phyloP scores from a whole-genome alignment of 2,797 vertebrate genomes.

The Ctenopoma multispine region DNA sequence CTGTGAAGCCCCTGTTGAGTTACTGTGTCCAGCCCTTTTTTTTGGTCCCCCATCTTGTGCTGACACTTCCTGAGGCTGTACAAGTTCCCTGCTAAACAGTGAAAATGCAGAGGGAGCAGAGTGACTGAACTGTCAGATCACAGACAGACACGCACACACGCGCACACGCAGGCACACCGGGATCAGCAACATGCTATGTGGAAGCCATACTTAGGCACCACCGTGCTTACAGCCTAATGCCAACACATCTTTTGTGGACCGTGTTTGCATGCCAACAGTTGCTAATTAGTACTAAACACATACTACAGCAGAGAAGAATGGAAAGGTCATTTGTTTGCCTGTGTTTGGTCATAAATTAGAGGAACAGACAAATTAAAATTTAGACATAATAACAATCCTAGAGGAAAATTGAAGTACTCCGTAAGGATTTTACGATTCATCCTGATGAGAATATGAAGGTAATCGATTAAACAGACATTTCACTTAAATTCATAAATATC shows the following conservation, averaged over 20 bases:
- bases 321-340: not conserved
- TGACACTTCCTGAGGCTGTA: conserved; percentile 12
- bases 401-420: not conserved
- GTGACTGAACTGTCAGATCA: not conserved
- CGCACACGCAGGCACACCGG: too few relatives aligned
- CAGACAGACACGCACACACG: too few relatives aligned
- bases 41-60: not conserved
- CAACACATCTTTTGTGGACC: not conserved
- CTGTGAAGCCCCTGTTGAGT: conserved; percentile 8
- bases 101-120: conserved; percentile 16
- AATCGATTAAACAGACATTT: not conserved
- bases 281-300: not conserved
- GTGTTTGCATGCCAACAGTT: not conserved
- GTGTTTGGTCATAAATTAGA: not conserved
- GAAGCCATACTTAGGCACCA: not conserved
- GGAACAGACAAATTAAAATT: not conserved
- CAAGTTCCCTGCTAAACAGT: conserved; percentile 20
- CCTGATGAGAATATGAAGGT: not conserved
- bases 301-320: not conserved
- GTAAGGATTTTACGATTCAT: not conserved
- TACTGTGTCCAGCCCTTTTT: not conserved
- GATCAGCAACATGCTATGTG: not conserved
- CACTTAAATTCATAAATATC: not conserved
- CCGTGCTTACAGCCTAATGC: not conserved
- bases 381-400: too few relatives aligned